Percentiles rank a stretch among this genome's conserved stretches.
These are phyloP conservation scores for Lithophane ornitopus DNA, from an alignment of 2,888 invertebrate genomes.

Conservation along the genomic window DNA sequence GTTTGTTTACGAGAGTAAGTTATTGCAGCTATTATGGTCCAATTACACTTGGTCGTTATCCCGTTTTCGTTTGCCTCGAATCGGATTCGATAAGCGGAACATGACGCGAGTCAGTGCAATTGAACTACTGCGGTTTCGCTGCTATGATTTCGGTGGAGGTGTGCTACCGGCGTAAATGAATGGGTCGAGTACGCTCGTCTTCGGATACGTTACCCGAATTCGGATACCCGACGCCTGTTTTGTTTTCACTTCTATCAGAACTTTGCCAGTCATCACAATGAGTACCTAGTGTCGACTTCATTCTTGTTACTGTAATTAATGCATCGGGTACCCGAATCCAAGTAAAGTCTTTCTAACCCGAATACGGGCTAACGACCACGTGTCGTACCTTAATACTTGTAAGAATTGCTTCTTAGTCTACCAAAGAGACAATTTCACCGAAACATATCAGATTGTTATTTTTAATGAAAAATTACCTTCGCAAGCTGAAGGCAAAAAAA, in stretches of 20 bases:
- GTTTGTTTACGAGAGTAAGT: neutral
- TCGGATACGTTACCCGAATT: neutral
- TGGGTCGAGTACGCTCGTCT: neutral
- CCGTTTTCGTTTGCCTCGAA: too few relatives aligned
- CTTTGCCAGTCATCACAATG: neutral
- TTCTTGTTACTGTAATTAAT: neutral
- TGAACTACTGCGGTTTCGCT: too few relatives aligned
- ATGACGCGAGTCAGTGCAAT: too few relatives aligned
- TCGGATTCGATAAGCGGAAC: too few relatives aligned
- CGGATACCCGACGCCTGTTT: neutral
- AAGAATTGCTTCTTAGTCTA: neutral
- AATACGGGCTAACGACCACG: too few relatives aligned
- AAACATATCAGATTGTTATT: neutral
- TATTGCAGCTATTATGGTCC: too few relatives aligned
- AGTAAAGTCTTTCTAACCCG: too few relatives aligned
- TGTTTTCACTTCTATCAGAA: neutral
- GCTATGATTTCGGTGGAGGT: too few relatives aligned
- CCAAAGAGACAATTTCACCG: too few relatives aligned
- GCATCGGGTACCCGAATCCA: neutral
- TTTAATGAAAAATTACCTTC: neutral
- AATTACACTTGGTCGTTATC: too few relatives aligned
- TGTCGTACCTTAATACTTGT: neutral
- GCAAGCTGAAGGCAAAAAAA: neutral
- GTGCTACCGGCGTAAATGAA: neutral
- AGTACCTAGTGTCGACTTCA: neutral